A percentile compares a stretch with the other conserved stretches of the same genome.
phyloP scores from a whole-genome alignment of 2,113 vertebrate genomes.

The Callaeas wilsoni region DNA sequence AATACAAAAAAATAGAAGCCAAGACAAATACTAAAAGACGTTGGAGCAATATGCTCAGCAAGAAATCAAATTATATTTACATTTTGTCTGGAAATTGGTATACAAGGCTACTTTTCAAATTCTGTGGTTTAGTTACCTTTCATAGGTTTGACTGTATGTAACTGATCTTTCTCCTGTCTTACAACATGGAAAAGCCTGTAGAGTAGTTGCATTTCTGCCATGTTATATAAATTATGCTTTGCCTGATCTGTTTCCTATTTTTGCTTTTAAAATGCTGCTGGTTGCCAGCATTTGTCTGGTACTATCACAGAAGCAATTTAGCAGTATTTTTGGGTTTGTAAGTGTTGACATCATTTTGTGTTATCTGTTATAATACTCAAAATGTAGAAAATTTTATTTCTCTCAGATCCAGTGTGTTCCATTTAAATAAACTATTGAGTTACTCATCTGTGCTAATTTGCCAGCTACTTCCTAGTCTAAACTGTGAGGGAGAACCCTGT shows the following conservation, averaged over 20 bases:
- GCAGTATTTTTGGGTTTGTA: neutral
- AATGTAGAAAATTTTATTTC: neutral
- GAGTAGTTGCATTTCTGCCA: neutral
- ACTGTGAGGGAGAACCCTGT: neutral
- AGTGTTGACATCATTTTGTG: neutral
- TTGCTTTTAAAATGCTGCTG: neutral
- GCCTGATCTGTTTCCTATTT: neutral
- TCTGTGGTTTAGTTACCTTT: neutral
- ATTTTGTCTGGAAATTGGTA: neutral
- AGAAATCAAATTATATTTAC: neutral
- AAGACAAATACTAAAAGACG: neutral
- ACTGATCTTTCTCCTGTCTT: neutral
- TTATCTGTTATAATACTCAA: neutral
- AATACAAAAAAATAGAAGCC: neutral
- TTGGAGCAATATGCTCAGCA: neutral
- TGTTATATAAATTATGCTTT: neutral
- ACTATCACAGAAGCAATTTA: neutral
- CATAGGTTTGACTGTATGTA: neutral
- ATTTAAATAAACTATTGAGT: constrained; percentile 12
- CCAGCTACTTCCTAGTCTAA: neutral
- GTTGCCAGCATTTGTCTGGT: neutral
- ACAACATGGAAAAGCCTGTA: neutral
- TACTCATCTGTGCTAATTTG: neutral
- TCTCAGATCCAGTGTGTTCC: neutral
- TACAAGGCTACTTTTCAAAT: neutral